Base-by-base conservation (phyloP, 2,113 vertebrate species). In the Ancistrus triradiatus region DNA sequence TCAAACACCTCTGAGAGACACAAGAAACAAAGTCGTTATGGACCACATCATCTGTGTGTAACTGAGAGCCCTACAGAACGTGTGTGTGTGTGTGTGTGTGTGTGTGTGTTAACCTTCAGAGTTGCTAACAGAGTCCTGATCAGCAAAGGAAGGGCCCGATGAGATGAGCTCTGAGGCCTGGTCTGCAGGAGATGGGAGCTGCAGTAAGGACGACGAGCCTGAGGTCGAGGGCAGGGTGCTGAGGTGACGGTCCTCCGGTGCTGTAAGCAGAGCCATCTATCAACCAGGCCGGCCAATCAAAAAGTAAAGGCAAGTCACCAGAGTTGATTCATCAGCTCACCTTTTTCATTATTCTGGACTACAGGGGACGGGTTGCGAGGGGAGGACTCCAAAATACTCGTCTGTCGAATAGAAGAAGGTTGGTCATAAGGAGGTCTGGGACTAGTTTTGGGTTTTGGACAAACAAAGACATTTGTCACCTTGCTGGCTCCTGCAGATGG, bases 331-430 rank as follows among this genome's bases (percentile, higher is more conserved):
- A 28, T 3, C 1, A 4, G 2, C 80, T 78, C 72, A 97, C 96
- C 96, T 90, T 93, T 97, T 1, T 98, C 96, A 35, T 92, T 93
- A 38, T 95, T 98, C 74, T 91, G 92, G 6, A 93, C 86, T 25
- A 91, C 90, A 59, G 94, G 93, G 35, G 95, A 95, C 66, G 88
- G 83, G 83, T 95, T 98, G 14, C 95, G 91, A 27, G 96, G 93
- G 7, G 96, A 93, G 14, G 95, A 89, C 50, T 99, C 96, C 78
- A 94, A 78, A 28, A 83, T 71, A 42, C 84, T 90, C 58, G 87
- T 90, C 96, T 98, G 66, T 43, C 33, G 38, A 28, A 18, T 0
- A 65, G 66, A 46, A 56, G 9, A 38, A 24, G 53, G 17, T n/a
- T n/a, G n/a, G n/a, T n/a, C n/a, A n/a, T n/a, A n/a, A n/a, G n/a